A percentile compares a stretch with the other conserved stretches of the same genome.
These are phyloP conservation scores for Microctonus hyperodae DNA, from an alignment of 2,888 invertebrate species.

Conservation along the genomic window DNA sequence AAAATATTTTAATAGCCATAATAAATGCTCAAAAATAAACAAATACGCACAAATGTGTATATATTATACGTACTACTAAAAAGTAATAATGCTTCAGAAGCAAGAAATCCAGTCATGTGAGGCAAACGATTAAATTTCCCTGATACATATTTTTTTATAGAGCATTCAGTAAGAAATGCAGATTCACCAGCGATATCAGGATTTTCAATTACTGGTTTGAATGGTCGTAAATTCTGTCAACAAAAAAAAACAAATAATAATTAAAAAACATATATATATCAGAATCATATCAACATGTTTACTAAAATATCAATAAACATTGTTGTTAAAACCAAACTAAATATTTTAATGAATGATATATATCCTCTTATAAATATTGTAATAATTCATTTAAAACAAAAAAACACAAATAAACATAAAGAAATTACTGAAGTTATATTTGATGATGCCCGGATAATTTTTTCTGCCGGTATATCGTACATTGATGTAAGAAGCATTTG, in stretches of 20 bases:
- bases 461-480: conserved; percentile 56
- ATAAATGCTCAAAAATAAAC: no score
- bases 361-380: no score
- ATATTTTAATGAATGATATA: no score
- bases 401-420: no score
- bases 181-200: conserved; percentile 63
- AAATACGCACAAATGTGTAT: no score
- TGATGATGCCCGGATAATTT: conserved; percentile 60
- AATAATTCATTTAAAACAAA: not conserved
- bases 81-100: conserved; percentile 55
- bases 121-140: conserved; percentile 66
- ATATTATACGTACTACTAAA: conserved; percentile 27
- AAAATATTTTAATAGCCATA: no score
- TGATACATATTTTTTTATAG: conserved; percentile 59
- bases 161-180: conserved; percentile 63
- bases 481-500: conserved; percentile 59
- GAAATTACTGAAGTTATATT: conserved; percentile 21
- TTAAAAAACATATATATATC: no score
- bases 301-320: no score
- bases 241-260: conserved; percentile 39
- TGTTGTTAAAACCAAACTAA: no score
- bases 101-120: conserved; percentile 65
- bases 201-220: conserved; percentile 66
- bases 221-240: conserved; percentile 54
- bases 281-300: no score